Conservation (phyloP, 92 coral and sea anemone species). For the Blastomussa wellsi region DNA sequence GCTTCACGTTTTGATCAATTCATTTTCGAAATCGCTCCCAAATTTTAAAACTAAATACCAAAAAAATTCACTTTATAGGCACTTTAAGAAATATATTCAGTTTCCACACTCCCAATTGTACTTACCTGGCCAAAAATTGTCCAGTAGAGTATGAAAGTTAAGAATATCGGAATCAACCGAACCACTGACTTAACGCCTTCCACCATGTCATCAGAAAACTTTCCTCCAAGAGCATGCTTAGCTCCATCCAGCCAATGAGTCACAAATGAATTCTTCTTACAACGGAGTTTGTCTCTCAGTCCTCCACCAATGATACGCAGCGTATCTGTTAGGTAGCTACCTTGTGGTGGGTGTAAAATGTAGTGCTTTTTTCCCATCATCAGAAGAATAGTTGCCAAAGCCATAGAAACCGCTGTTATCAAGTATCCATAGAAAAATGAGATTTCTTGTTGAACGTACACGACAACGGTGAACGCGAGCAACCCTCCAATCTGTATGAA, state of each 20-base stretch:
- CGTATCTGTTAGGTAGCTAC: slow-evolving; percentile 51
- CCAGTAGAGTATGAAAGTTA: slow-evolving; percentile 70
- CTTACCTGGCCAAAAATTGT: slow-evolving; percentile 74
- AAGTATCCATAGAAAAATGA: slow-evolving; percentile 75
- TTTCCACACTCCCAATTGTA: no score
- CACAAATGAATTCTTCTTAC: neutral
- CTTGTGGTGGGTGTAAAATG: slow-evolving; percentile 51
- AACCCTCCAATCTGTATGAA: slow-evolving; percentile 65
- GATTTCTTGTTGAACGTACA: slow-evolving; percentile 70
- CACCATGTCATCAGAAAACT: slow-evolving; percentile 58
- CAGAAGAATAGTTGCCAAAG: slow-evolving; percentile 51
- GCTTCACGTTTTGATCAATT: no score
- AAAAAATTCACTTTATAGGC: no score
- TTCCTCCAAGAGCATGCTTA: slow-evolving; percentile 51
- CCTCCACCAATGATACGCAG: slow-evolving; percentile 54
- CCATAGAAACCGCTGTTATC: slow-evolving; percentile 46
- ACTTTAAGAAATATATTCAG: no score
- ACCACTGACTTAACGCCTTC: slow-evolving; percentile 67
- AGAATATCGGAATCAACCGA: slow-evolving; percentile 72
- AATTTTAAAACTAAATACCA: no score
- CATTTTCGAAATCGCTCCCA: no score
- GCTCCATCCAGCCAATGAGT: slow-evolving; percentile 71
- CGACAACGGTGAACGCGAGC: slow-evolving; percentile 67
- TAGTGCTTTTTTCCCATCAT: slow-evolving; percentile 57
- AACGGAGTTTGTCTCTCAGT: slow-evolving; percentile 5